A percentile compares a stretch with the other conserved stretches of the same genome.
Evolutionary conservation across 2,113 vertebrate genomes (phyloP).

Genomic region (Psettodes erumei): DNA sequence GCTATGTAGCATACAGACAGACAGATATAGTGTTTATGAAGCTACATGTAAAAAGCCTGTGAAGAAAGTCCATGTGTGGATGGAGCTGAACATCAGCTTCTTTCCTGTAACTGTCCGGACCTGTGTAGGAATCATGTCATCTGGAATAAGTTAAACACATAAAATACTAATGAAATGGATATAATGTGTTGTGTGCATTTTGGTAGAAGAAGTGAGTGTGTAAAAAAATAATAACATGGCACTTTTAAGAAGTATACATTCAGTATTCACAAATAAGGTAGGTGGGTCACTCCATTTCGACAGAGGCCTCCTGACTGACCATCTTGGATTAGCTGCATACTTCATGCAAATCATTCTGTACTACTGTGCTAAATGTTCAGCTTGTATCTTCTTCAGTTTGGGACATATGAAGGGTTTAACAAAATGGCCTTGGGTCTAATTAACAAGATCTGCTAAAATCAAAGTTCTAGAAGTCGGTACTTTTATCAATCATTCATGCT

Average conservation of each 20-base stretch:
- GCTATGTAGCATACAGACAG: not conserved
- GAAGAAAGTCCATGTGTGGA: not conserved
- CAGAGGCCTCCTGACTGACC: too few relatives aligned
- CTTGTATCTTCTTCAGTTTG: too few relatives aligned
- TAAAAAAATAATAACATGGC: constrained; percentile 28
- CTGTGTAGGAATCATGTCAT: constrained; percentile 2
- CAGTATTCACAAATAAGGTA: constrained; percentile 62
- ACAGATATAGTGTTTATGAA: not conserved
- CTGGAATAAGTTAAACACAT: constrained; percentile 65
- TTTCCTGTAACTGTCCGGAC: not conserved
- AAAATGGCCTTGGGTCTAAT: too few relatives aligned
- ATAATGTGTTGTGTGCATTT: constrained; percentile 53
- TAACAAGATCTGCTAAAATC: too few relatives aligned
- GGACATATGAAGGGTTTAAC: too few relatives aligned
- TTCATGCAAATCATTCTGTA: too few relatives aligned
- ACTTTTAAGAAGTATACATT: constrained; percentile 58
- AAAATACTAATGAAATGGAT: constrained; percentile 3
- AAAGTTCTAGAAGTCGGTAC: too few relatives aligned
- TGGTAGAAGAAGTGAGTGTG: constrained; percentile 21
- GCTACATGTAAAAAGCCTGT: constrained; percentile 2
- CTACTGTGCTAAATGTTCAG: too few relatives aligned
- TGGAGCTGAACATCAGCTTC: not conserved
- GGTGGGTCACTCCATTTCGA: too few relatives aligned
- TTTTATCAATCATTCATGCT: too few relatives aligned
- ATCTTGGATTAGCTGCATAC: too few relatives aligned